phyloP scores from a whole-genome alignment of 2,113 vertebrate species.

The Marmota flaviventris region DNA sequence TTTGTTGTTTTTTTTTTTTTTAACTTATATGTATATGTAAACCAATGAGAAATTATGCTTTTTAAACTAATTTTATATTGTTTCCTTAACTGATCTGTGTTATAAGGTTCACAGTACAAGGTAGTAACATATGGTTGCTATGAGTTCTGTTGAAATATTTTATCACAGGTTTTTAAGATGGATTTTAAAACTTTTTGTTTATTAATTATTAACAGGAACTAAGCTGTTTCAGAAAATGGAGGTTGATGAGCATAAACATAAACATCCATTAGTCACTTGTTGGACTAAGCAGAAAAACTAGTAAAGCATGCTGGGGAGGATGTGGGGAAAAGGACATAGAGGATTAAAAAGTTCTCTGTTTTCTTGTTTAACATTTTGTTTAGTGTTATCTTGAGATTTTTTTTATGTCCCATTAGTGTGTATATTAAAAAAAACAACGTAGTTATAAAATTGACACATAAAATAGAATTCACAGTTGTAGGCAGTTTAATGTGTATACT shows the following conservation, averaged over 20 bases:
- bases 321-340: not conserved
- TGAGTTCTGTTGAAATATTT: slow-evolving; percentile 38
- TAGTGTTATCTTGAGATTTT: not conserved
- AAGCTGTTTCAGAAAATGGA: not conserved
- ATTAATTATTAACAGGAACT: slow-evolving; percentile 27
- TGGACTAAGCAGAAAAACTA: not conserved
- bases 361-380: not conserved
- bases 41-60: not conserved
- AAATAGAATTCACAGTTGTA: not conserved
- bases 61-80: slow-evolving; percentile 57
- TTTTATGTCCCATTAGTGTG: not conserved
- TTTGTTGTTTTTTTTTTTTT: not conserved
- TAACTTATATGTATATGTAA: slow-evolving; percentile 3
- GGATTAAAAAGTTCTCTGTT: not conserved
- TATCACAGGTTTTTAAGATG: not conserved
- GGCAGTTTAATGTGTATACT: not conserved
- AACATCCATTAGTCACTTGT: not conserved
- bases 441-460: not conserved
- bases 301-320: not conserved
- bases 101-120: not conserved
- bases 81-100: not conserved
- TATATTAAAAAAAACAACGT: not conserved
- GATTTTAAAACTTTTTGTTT: slow-evolving; percentile 7
- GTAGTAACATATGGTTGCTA: not conserved
- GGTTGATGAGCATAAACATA: not conserved